A percentile compares a stretch with the other conserved stretches of the same genome.
These are phyloP conservation scores for Ferdinandea cuprea DNA, from an alignment of 2,888 invertebrate species.

Conservation along the genomic window DNA sequence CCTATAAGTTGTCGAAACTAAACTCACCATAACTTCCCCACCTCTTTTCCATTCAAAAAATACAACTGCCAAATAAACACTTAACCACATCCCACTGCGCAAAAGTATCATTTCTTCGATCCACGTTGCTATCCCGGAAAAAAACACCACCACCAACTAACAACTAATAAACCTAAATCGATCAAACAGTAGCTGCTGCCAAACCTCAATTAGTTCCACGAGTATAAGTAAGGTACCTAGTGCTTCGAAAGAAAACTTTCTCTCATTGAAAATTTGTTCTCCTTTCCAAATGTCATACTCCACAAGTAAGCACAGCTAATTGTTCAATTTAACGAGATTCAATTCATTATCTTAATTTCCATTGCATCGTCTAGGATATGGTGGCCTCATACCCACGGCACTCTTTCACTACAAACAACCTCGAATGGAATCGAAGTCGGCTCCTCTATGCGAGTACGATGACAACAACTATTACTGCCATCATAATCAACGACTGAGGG, in stretches of 20 bases:
- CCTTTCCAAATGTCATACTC: slow-evolving; percentile 38
- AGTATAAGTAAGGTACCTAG: too few species aligned
- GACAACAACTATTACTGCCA: slow-evolving; percentile 87
- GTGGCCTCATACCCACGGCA: slow-evolving; percentile 75
- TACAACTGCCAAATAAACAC: too few species aligned
- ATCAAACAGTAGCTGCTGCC: not conserved
- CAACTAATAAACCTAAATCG: not conserved
- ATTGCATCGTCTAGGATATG: slow-evolving; percentile 67
- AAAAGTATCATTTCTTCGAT: not conserved
- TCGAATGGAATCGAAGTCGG: slow-evolving; percentile 85
- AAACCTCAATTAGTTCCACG: too few species aligned
- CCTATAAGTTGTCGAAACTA: too few species aligned
- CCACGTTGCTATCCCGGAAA: not conserved
- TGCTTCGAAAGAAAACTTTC: too few species aligned
- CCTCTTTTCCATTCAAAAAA: too few species aligned
- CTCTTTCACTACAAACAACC: slow-evolving; percentile 74
- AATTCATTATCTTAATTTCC: not conserved
- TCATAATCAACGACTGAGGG: slow-evolving; percentile 88
- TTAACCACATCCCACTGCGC: not conserved
- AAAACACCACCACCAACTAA: too few species aligned
- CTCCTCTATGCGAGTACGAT: slow-evolving; percentile 88
- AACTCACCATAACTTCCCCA: too few species aligned
- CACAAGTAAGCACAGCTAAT: slow-evolving; percentile 20
- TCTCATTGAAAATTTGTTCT: not conserved
- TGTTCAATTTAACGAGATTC: not conserved